Evolutionary conservation across 2,888 invertebrate genomes (phyloP), one percentile per base, ranked within the genome.

Genomic region (Epistrophella euchroma): DNA sequence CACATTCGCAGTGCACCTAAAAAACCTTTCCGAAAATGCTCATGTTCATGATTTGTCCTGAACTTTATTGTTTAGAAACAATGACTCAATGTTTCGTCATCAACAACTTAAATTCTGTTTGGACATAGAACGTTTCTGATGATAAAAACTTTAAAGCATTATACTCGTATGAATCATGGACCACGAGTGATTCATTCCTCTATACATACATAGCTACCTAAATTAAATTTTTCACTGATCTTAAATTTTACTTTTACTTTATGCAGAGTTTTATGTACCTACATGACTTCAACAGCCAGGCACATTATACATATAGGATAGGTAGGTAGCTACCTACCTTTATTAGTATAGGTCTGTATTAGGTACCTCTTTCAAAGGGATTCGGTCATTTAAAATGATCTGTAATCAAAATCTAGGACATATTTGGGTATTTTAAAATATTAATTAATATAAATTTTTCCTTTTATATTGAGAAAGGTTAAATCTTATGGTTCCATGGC

Each of bases 21-120:
- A 68, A 50, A 66, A 52, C 19, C 52, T 58, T 60, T 55, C 52
- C 71, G 58, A 45, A 64, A 45, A 11, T 64, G 40, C 17, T 28
- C 28, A 45, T 64, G 37, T 22, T 45, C 37, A 64, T 11, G 45
- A 25, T 43, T 75, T 72, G 68, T 76, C 81, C 85, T 85, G 52
- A 66, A 37, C 55, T 66, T 58, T 71, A 28, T 32, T 77, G 52
- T 74, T 82, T 73, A 62, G 50, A 71, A 68, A 15, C 13, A 68
- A 71, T 82, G 86, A 86, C 58, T 82, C 86, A 86, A 81, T 76
- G 72, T 68, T 68, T 81, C 73, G 81, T 85, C 80, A 85, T 77
- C 76, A 35, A 43, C 35, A 32, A n/a, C n/a, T 37, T 10, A 22
- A 72, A 50, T 47, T 66, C 45, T 43, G 28, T 71, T 68, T 35